Percentiles rank a stretch among this genome's conserved stretches.
Conservation (phyloP, 2,113 vertebrate genomes). For the Chionomys nivalis region DNA sequence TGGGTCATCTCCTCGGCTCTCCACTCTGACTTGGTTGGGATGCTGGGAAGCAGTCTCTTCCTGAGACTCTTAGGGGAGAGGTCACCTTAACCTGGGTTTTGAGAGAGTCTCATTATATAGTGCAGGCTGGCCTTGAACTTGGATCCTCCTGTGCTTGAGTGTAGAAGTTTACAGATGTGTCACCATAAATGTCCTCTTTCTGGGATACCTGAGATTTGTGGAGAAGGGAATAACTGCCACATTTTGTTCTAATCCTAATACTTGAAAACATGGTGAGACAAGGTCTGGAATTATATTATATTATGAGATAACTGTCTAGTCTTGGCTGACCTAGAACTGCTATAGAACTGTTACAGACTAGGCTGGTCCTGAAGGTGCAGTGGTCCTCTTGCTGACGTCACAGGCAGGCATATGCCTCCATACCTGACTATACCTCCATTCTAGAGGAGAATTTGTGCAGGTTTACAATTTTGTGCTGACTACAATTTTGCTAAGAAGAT, state of each 20-base stretch:
- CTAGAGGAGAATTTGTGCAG: background rate
- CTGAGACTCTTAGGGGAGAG: conserved; percentile 69
- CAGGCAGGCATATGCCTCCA: background rate
- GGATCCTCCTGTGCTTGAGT: background rate
- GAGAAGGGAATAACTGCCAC: background rate
- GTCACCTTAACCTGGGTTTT: conserved; percentile 38
- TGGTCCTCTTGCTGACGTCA: background rate
- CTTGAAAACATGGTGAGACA: background rate
- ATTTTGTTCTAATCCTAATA: background rate
- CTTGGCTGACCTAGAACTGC: background rate
- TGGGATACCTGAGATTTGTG: background rate
- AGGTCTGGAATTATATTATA: background rate
- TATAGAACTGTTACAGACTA: too few relatives aligned
- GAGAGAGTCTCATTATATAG: background rate
- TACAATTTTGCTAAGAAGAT: conserved; percentile 53
- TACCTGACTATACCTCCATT: background rate
- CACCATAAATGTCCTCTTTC: background rate
- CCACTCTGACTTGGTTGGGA: background rate
- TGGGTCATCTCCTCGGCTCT: background rate
- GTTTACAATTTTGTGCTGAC: background rate
- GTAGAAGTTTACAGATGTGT: background rate
- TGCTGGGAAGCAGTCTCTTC: conserved; percentile 61
- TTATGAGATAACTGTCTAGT: too few relatives aligned
- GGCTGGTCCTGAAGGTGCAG: background rate
- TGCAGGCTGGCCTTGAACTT: background rate